phyloP scores from a whole-genome alignment of 2,113 vertebrate genomes.

The Athene cunicularia region DNA sequence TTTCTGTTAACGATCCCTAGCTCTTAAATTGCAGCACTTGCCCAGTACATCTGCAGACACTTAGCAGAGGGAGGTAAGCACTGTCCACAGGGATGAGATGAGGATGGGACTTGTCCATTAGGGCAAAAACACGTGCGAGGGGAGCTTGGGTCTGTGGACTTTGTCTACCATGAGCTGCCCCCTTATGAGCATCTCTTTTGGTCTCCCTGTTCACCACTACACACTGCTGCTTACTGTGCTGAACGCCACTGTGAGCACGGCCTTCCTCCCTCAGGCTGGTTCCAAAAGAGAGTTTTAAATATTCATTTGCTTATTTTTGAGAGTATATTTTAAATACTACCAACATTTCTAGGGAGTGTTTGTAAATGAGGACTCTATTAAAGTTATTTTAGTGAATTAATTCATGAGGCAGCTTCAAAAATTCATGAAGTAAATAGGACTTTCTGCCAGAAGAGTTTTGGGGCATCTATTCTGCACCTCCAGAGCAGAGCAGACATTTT shows the following conservation, averaged over 20 bases:
- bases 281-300: neutral
- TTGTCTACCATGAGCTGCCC: neutral
- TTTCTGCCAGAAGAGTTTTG: constrained; percentile 26
- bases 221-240: neutral
- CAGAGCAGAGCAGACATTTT: constrained; percentile 41
- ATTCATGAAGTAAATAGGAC: constrained; percentile 63
- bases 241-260: neutral
- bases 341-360: constrained; percentile 11
- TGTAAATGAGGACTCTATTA: constrained; percentile 46
- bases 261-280: neutral
- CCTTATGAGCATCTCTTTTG: neutral
- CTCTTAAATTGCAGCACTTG: neutral
- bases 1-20: neutral
- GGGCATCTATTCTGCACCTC: neutral
- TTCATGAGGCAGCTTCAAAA: constrained; percentile 71
- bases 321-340: constrained; percentile 32
- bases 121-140: accelerated
- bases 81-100: neutral
- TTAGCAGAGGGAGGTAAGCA: neutral
- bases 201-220: neutral
- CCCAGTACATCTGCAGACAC: neutral
- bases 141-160: neutral
- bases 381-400: constrained; percentile 64
- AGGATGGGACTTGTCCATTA: neutral
- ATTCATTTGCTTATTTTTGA: constrained; percentile 43